phyloP scores from a whole-genome alignment of 2,888 invertebrate genomes.

The Pinctada fucata region DNA sequence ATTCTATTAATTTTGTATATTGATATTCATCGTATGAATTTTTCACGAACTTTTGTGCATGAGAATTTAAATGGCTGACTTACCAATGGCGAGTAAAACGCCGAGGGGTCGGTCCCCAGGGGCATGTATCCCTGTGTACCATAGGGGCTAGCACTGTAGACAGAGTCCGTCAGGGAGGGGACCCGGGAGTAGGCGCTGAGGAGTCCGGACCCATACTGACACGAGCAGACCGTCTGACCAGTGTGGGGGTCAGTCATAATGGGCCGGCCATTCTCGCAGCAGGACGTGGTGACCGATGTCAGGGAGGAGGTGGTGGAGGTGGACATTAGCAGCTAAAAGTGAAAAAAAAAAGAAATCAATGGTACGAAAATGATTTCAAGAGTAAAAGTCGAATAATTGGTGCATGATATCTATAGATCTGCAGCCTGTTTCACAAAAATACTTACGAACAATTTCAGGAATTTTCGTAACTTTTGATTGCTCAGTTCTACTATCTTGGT shows the following conservation, averaged over 20 bases:
- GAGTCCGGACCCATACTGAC: slow-evolving; percentile 84
- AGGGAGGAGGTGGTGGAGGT: slow-evolving; percentile 45
- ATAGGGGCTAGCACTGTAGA: slow-evolving; percentile 70
- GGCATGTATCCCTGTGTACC: slow-evolving; percentile 74
- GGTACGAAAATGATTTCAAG: no score
- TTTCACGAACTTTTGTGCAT: no score
- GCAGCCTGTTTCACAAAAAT: no score
- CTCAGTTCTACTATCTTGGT: no score
- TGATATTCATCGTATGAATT: no score
- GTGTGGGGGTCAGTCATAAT: slow-evolving; percentile 74
- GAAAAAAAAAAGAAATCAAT: neutral
- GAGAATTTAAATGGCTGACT: slow-evolving; percentile 76
- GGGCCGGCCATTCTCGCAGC: slow-evolving; percentile 93
- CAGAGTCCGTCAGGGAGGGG: slow-evolving; percentile 79
- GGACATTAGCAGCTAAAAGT: slow-evolving; percentile 36
- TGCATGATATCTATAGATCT: no score
- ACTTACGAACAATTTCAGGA: no score
- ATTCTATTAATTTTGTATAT: no score
- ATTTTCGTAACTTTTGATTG: no score
- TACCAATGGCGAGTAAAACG: slow-evolving; percentile 96
- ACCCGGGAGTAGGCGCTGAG: slow-evolving; percentile 84
- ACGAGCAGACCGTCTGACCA: slow-evolving; percentile 73
- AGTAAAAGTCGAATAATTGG: no score
- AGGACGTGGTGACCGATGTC: slow-evolving; percentile 74
- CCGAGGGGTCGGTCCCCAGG: slow-evolving; percentile 83